Base-by-base conservation (phyloP, 1,140 invertebrate species). In the Cotesia vestalis region DNA sequence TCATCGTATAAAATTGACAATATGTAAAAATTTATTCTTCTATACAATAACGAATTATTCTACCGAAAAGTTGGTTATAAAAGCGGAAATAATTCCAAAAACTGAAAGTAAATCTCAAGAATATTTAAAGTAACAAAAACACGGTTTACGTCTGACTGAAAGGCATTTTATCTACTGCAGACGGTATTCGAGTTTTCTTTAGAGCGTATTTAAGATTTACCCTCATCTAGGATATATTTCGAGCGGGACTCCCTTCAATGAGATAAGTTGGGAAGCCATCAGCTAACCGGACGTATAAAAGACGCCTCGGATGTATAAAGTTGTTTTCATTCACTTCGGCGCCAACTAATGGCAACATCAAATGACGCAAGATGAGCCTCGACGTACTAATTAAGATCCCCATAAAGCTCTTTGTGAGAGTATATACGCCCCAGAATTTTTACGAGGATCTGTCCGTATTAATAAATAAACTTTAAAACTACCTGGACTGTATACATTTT, bases 401-500 rank as follows among this genome's bases (percentile, higher is more conserved):
- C 38, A 70, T 74, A 73, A 76, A 76, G 35, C 64, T 67, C 57
- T 59, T 61, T 46, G 40, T 46, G 40, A 60, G 57, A 46, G 60
- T 61, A 27, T 14, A 61, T 36, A 36, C 36, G n/a, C 0, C 4
- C 53, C 4, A 17, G 6, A 20, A 66, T 64, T 73, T 82, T 80
- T 79, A 78, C 75, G 74, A 77, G 72, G 63, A 72, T 76, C 81
- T 77, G 79, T 82, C 79, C 71, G 77, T 80, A 82, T 82, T 81
- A 81, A 82, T 82, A 82, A 79, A 80, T 76, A 61, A 81, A 82
- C 78, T 82, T 82, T 79, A 59, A 68, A 51, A 62, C 60, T 51
- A 40, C 62, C 27, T 62, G 66, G 12, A 62, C 69, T 57, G 64
- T 72, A 73, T 72, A 27, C 27, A 27, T 27, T 27, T 27, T 27